Base-by-base conservation (phyloP, 2,888 invertebrate genomes). In the Cyrtodaria siliqua region DNA sequence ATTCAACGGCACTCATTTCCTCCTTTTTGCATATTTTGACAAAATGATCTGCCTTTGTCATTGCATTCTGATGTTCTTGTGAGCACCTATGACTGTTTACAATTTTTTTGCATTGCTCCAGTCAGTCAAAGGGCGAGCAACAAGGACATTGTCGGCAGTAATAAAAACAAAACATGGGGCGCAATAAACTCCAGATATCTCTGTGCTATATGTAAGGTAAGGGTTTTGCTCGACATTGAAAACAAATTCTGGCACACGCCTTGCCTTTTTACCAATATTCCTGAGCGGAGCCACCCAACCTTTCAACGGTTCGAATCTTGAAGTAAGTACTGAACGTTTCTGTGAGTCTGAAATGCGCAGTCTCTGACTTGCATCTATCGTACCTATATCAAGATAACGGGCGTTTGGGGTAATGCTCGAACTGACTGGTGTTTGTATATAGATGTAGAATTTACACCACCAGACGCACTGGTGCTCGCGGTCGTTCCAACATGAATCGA, bases 31-130 rank as follows among this genome's bases (percentile, higher is more conserved):
- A 44, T 20, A 42, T 18, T 67, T 26, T 18, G 24, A 59, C 42
- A 59, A 40, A 44, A 16, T 59, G 42, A 16, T 44, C 26, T 3
- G 59, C 44, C 16, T 59, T 59, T 59, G 44, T 44, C 4, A 44
- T 26, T 14, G 59, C 44, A 26, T 59, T 20, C 4, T 24, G 4
- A 24, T 59, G 59, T 1, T 44, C 59, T 44, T 42, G 42, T 42
- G 59, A 59, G 6, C 12, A 4, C 24, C n/a, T 44, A 20, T 59
- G 59, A 9, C 26, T 18, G 24, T 42, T 24, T 44, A 59, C n/a
- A 42, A 59, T 24, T 42, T 16, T 59, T 23, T 59, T 38, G 59
- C 44, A 42, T 44, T 59, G 44, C 44, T 59, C 59, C 42, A 59
- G 42, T 59, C 59, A 16, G 44, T 26, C 2, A 59, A 26, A 24